phyloP scores from a whole-genome alignment of 2,888 invertebrate species.

The Acleris laterana region DNA sequence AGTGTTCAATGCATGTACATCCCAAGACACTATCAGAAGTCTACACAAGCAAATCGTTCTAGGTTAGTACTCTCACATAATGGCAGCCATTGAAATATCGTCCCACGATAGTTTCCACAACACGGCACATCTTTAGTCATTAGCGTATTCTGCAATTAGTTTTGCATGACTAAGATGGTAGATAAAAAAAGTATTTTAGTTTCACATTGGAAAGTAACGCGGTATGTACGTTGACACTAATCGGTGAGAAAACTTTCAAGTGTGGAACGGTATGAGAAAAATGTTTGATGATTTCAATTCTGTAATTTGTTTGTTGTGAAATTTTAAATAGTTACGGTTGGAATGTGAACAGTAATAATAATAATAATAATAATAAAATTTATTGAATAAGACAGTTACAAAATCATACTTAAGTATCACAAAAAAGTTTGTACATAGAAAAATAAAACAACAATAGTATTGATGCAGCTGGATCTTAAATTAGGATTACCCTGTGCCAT shows the following conservation, averaged over 20 bases:
- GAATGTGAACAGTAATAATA: too few species aligned
- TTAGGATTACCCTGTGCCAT: too few species aligned
- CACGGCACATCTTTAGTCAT: slow-evolving; percentile 39
- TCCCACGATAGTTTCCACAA: slow-evolving; percentile 47
- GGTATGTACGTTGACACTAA: slow-evolving; percentile 23
- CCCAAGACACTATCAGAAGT: too few species aligned
- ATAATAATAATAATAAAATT: too few species aligned
- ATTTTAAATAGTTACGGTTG: too few species aligned
- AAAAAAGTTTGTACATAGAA: too few species aligned
- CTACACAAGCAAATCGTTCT: too few species aligned
- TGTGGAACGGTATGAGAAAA: slow-evolving; percentile 37
- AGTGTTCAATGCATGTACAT: too few species aligned
- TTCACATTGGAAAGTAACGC: slow-evolving; percentile 70
- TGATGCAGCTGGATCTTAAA: too few species aligned
- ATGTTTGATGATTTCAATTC: slow-evolving; percentile 1
- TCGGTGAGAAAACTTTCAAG: slow-evolving; percentile 22
- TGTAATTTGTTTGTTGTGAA: neutral
- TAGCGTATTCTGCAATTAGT: slow-evolving; percentile 61
- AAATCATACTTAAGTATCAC: too few species aligned
- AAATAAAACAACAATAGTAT: too few species aligned
- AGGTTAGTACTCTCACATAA: neutral
- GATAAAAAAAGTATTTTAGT: slow-evolving; percentile 56
- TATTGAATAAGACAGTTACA: too few species aligned
- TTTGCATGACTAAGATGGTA: slow-evolving; percentile 71
- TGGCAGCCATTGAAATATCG: slow-evolving; percentile 16